Base-by-base conservation (phyloP, 1,140 invertebrate species). In the Caenorhabditis brenneri region DNA sequence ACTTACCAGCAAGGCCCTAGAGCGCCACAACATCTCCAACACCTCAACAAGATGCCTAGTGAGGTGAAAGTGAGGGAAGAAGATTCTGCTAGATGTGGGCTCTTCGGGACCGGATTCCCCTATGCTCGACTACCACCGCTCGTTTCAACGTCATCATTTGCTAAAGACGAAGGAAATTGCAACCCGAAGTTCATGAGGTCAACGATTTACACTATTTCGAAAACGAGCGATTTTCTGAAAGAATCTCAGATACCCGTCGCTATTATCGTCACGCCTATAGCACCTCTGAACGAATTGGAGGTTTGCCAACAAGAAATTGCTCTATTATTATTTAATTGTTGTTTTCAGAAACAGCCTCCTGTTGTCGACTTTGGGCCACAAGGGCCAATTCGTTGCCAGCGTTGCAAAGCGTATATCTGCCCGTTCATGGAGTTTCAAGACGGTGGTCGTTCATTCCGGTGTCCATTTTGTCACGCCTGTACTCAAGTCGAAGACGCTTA, bases 371-470 rank as follows among this genome's bases (percentile, higher is more conserved):
- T 97, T 89, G 96, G 96, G 19, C 94, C 95, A 79, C 92, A 95
- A 88, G 97, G 97, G 15, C 97, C 97, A 16, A 95, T 99, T 42
- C 93, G 98, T 39, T 99, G 98, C 91, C 94, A 95, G 85, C 93
- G 98, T 69, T 99, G 98, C 92, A 99, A 99, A 92, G 97, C 97
- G 0, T 99, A 99, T 91, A 99, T 99, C 95, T 97, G 95, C 91
- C 96, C 97, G 1, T 96, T 94, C 89, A 99, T 99, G 97, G 95
- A 97, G 91, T 99, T 99, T 91, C 94, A 98, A 81, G 98, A 99
- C 92, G 96, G 96, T 1, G 98, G 97, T 0, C 92, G 96, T 27
- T 93, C 96, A 86, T 99, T 99, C 91, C 95, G 96, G 88, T 99
- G 97, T 92, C 93, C 95, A 81, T 96, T 99, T 91, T 99, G 97